phyloP scores from a whole-genome alignment of 2,888 invertebrate genomes.

The Polyommatus iphigenia region DNA sequence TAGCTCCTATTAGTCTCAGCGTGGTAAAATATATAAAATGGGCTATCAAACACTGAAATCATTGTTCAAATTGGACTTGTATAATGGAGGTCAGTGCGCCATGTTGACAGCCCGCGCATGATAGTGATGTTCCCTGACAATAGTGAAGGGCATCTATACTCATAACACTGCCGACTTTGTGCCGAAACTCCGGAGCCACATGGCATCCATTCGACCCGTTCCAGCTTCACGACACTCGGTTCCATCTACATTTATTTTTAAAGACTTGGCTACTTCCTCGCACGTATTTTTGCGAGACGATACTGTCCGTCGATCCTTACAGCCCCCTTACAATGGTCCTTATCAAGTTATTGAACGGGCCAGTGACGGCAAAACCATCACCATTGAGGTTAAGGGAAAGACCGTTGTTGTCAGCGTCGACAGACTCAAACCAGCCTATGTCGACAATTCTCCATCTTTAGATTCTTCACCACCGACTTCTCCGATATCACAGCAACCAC shows the following conservation, averaged over 20 bases:
- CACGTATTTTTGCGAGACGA: conserved; percentile 34
- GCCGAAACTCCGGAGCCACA: conserved; percentile 15
- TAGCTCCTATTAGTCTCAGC: too few relatives aligned
- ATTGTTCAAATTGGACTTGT: too few relatives aligned
- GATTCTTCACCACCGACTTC: not conserved
- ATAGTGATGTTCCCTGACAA: too few relatives aligned
- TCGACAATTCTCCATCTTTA: not conserved
- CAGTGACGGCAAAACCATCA: conserved; percentile 34
- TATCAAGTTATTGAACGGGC: conserved; percentile 24
- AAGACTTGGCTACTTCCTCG: not conserved
- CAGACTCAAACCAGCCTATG: conserved; percentile 31
- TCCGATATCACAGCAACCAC: not conserved
- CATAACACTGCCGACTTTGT: not conserved
- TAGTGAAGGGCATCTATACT: too few relatives aligned
- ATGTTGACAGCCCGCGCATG: too few relatives aligned
- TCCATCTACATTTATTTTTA: not conserved
- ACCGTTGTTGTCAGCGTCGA: conserved; percentile 31
- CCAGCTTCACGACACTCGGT: not conserved
- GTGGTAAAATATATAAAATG: too few relatives aligned
- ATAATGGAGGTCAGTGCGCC: too few relatives aligned
- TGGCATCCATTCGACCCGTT: not conserved
- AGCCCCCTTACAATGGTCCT: conserved; percentile 34
- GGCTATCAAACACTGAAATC: too few relatives aligned
- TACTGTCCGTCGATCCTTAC: conserved; percentile 29
- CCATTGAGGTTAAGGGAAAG: conserved; percentile 34